Evolutionary conservation across 2,888 invertebrate genomes (phyloP).

Genomic region (Smittia aterrima): DNA sequence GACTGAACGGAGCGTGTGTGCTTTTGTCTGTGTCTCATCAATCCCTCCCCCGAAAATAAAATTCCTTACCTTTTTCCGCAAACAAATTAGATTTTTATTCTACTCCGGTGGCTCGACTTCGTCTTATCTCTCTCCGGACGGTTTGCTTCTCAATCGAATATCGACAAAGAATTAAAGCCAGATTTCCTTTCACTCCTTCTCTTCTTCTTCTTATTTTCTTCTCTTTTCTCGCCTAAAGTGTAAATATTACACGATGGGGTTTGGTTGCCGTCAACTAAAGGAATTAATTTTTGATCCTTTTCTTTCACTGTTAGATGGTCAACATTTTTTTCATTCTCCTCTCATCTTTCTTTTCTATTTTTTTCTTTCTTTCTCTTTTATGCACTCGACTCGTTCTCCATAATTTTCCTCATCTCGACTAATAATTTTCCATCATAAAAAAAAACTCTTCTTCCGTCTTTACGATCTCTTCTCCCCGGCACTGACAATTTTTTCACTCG

Average conservation of each 20-base stretch:
- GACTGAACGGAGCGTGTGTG: neutral
- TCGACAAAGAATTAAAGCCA: constrained; percentile 1
- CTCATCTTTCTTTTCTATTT: neutral
- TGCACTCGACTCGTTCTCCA: neutral
- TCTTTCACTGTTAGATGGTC: constrained; percentile 13
- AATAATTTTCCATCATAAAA: constrained; percentile 6
- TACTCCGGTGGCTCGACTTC: constrained; percentile 5
- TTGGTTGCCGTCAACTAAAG: constrained; percentile 10
- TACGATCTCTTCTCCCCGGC: neutral
- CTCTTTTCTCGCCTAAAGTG: neutral
- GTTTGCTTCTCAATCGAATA: constrained; percentile 1
- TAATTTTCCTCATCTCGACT: neutral
- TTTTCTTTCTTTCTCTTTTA: neutral
- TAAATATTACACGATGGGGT: constrained; percentile 18
- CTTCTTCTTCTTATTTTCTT: neutral
- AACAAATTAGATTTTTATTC: constrained; percentile 21
- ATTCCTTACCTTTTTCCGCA: constrained; percentile 25
- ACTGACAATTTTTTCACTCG: neutral
- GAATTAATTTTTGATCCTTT: constrained; percentile 16
- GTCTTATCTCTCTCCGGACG: constrained; percentile 2
- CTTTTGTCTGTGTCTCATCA: constrained; percentile 12
- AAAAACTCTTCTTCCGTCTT: too few species aligned
- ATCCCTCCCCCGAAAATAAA: constrained; percentile 8
- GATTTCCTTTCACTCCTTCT: neutral
- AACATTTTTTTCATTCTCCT: neutral